Base-by-base conservation (phyloP, 2,113 vertebrate species). In the Epinephelus cyanopodus region DNA sequence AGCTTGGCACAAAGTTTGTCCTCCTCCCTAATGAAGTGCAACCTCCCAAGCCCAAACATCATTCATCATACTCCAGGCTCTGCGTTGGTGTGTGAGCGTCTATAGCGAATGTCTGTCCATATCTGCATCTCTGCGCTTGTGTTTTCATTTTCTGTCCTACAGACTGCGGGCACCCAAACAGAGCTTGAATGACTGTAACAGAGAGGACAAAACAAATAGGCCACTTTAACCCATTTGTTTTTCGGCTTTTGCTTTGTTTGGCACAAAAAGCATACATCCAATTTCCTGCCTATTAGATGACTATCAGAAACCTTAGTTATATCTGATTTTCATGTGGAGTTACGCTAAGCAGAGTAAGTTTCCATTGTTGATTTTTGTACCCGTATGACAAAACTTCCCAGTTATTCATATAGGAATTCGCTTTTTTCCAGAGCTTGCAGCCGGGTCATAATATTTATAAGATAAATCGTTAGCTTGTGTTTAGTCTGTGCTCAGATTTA, bases 21-120 rank as follows among this genome's bases (percentile, higher is more conserved):
- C 89, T 92, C 78, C 69, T 84, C 86, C 78, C 76, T 87, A 92
- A 91, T 94, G 89, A 93, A 90, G 90, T 90, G 89, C 83, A 91
- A 81, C 90, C 86, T 82, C 83, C 82, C 1, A 74, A 89, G 75
- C 83, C 50, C 85, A 81, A 82, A 86, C 82, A 90, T 77, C 89
- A 94, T 93, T 92, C 85, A 93, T 95, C 93, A 91, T 69, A 23
- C 53, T 85, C 57, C 77, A 25, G 78, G 84, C 57, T 50, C 39
- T 52, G 79, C 29, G 77, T 3, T 45, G 52, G 60, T 71, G 60
- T 73, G 76, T 33, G 70, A 74, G 78, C 53, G n/a, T 76, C 76
- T 18, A 37, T 15, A 23, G 64, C 3, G 3, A 47, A 69, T 27
- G 83, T 89, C 75, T 47, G 65, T 57, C 77, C 61, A 13, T 65